Conservation (phyloP, 2,113 vertebrate genomes). For the Misgurnus anguillicaudatus region DNA sequence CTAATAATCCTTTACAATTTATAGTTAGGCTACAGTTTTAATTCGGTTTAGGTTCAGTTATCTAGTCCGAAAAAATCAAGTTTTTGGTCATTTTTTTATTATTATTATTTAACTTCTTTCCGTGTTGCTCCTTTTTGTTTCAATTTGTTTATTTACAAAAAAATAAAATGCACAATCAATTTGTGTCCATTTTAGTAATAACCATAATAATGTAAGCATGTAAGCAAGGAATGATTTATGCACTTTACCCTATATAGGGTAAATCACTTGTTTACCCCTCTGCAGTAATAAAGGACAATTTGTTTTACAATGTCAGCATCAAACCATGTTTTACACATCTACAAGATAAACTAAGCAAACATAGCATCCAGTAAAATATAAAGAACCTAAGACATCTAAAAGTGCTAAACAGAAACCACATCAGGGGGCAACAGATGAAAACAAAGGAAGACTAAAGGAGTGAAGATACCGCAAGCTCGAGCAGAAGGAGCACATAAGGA, state of each 20-base stretch:
- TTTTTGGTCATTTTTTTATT: no score
- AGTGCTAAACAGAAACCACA: slow-evolving; percentile 15
- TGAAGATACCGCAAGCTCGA: slow-evolving; percentile 37
- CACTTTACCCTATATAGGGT: neutral
- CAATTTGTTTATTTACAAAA: no score
- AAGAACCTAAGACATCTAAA: neutral
- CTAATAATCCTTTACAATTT: no score
- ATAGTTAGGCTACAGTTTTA: no score
- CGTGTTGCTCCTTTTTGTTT: no score
- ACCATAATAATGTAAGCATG: neutral
- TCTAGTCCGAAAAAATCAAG: no score
- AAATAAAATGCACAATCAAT: no score
- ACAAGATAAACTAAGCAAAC: neutral
- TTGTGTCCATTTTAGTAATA: no score
- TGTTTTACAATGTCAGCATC: neutral
- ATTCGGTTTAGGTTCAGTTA: no score
- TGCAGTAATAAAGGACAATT: neutral
- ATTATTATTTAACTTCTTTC: no score
- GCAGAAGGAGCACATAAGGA: slow-evolving; percentile 52
- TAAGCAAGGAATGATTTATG: neutral
- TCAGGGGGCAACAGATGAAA: neutral
- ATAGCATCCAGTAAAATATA: neutral
- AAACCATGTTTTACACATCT: neutral
- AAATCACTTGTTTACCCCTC: neutral
- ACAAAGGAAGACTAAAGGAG: slow-evolving; percentile 14